Percentiles rank a stretch among this genome's conserved stretches.
Conservation (phyloP, 2,797 vertebrate species). For the Sebastolobus altivelis region DNA sequence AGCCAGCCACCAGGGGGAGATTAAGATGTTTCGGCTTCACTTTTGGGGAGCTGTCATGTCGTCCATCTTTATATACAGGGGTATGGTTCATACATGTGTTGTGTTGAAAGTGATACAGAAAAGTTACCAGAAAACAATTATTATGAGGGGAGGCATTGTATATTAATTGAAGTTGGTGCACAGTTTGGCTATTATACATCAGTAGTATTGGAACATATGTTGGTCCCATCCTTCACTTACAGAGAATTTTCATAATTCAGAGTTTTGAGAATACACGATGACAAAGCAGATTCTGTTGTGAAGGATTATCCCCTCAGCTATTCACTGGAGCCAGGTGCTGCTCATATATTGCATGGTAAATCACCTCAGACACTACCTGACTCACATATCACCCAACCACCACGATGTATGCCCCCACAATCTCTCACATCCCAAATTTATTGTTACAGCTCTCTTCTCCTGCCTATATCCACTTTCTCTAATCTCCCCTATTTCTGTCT, state of each 20-base stretch:
- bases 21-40: too few species aligned
- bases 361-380: conserved; percentile 55
- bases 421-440: conserved; percentile 49
- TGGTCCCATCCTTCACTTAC: background rate
- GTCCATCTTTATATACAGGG: too few species aligned
- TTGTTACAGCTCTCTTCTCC: conserved; percentile 37
- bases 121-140: too few species aligned
- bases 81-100: too few species aligned
- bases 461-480: conserved; percentile 10
- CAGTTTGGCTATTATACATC: too few species aligned
- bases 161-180: too few species aligned
- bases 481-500: conserved; percentile 38
- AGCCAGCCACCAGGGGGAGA: too few species aligned
- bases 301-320: background rate
- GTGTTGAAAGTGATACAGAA: too few species aligned
- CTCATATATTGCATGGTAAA: conserved; percentile 37
- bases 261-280: background rate
- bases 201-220: background rate
- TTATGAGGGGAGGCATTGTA: too few species aligned
- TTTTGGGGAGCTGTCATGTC: too few species aligned
- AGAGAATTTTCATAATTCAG: background rate
- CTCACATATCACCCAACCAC: conserved; percentile 33
- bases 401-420: conserved; percentile 51
- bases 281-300: conserved; percentile 7
- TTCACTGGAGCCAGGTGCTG: conserved; percentile 39